A percentile compares a stretch with the other conserved stretches of the same genome.
phyloP scores from a whole-genome alignment of 2,113 vertebrate genomes.

The Lepus europaeus region DNA sequence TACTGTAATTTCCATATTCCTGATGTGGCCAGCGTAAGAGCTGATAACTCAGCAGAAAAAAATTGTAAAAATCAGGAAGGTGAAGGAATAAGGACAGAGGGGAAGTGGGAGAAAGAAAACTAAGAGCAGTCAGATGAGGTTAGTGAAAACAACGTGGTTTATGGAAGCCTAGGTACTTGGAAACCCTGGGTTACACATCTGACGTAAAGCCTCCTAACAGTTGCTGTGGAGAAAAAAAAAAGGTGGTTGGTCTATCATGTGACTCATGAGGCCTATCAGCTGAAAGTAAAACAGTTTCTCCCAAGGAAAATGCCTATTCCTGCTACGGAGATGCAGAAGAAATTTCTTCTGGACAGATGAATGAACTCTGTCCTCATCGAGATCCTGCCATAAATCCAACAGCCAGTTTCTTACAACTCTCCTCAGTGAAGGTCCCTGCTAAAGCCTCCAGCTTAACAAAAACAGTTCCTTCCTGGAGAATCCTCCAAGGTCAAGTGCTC shows the following conservation, averaged over 20 bases:
- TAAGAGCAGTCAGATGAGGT: neutral
- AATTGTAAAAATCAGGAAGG: neutral
- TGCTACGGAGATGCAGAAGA: neutral
- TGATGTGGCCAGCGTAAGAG: neutral
- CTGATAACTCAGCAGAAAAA: neutral
- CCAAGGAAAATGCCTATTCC: neutral
- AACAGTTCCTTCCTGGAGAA: neutral
- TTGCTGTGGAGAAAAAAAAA: neutral
- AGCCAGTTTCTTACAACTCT: neutral
- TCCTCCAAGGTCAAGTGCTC: neutral
- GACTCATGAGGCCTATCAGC: neutral
- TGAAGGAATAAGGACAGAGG: neutral
- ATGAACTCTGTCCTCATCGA: neutral
- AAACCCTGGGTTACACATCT: neutral
- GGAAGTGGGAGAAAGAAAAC: neutral
- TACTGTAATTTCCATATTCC: neutral
- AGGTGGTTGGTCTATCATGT: neutral
- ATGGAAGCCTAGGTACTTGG: neutral
- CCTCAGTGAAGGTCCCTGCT: neutral
- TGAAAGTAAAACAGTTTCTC: neutral
- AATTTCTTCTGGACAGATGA: neutral
- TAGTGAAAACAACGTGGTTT: neutral
- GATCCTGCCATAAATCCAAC: neutral
- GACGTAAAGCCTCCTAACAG: slow-evolving; percentile 37
- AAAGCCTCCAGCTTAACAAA: neutral